Evolutionary conservation across 2,797 vertebrate genomes (phyloP).

Genomic region (Peromyscus nudipes): DNA sequence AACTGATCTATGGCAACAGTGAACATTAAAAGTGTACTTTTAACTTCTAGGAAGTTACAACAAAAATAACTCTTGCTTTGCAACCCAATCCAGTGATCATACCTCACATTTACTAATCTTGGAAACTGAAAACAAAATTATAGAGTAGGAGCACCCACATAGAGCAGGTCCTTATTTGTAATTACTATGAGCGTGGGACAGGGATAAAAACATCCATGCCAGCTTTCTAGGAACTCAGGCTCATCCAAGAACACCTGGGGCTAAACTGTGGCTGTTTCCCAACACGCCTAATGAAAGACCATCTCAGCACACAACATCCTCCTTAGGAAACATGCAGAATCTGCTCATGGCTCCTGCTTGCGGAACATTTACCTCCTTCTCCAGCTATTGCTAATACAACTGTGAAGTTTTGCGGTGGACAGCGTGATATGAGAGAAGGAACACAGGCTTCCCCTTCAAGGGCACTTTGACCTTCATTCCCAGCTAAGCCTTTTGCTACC

Average conservation of each 20-base stretch:
- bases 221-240: conserved; percentile 65
- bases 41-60: conserved; percentile 78
- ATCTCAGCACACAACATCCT: neutral
- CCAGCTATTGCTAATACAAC: neutral
- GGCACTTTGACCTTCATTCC: neutral
- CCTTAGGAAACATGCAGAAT: neutral
- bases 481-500: neutral
- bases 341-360: neutral
- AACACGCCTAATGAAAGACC: neutral
- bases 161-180: conserved; percentile 59
- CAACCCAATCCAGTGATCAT: conserved; percentile 70
- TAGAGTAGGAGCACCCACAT: conserved; percentile 53
- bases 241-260: conserved; percentile 34
- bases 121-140: conserved; percentile 81
- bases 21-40: conserved; percentile 82
- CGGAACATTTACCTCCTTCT: neutral
- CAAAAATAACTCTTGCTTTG: conserved; percentile 80
- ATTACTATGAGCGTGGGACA: conserved; percentile 37
- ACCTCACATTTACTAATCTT: conserved; percentile 82
- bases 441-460: rapidly evolving
- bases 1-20: conserved; percentile 47
- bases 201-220: neutral
- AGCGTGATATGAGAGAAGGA: neutral
- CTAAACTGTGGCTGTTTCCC: neutral
- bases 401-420: neutral